Evolutionary conservation across 30 jellyfish, hydroid and myxozoan species (phyloP).

Genomic region (Haliclystus octoradiatus): DNA sequence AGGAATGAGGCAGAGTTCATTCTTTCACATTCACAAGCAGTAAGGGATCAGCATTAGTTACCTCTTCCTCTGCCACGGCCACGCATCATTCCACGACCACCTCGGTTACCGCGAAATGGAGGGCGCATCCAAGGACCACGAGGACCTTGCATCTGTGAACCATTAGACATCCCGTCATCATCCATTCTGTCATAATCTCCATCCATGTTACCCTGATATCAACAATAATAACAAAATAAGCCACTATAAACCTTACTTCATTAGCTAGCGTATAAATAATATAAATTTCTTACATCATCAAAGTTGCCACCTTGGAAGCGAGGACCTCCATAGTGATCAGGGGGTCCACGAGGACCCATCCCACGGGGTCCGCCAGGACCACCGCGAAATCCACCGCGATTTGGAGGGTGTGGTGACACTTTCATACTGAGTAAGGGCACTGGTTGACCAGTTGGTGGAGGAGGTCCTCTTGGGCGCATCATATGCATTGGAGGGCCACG

Average conservation of each 20-base stretch:
- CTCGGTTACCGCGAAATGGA: conserved; percentile 3
- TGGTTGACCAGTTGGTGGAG: conserved; percentile 18
- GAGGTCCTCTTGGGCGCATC: conserved; percentile 32
- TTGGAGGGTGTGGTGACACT: background rate
- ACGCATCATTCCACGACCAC: conserved; percentile 17
- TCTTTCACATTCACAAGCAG: too few species aligned
- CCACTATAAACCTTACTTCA: background rate
- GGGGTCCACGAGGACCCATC: conserved; percentile 32
- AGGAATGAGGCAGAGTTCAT: too few species aligned
- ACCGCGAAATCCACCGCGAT: conserved; percentile 24
- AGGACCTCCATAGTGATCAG: conserved; percentile 14
- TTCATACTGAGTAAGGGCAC: conserved; percentile 1
- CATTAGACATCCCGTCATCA: background rate
- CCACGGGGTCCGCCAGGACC: conserved; percentile 30
- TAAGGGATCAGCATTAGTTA: conserved; percentile 35
- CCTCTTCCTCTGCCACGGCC: conserved; percentile 37
- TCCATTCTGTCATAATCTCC: background rate
- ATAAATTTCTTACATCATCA: background rate
- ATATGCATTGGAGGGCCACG: conserved; percentile 27
- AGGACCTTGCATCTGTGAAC: background rate
- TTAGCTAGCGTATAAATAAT: too few species aligned
- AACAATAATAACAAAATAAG: too few species aligned
- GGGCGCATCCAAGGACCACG: conserved; percentile 2
- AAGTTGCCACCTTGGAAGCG: conserved; percentile 3
- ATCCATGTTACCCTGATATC: conserved; percentile 1